Base-by-base conservation (phyloP, 1,140 invertebrate genomes). In the Drosophila erecta region DNA sequence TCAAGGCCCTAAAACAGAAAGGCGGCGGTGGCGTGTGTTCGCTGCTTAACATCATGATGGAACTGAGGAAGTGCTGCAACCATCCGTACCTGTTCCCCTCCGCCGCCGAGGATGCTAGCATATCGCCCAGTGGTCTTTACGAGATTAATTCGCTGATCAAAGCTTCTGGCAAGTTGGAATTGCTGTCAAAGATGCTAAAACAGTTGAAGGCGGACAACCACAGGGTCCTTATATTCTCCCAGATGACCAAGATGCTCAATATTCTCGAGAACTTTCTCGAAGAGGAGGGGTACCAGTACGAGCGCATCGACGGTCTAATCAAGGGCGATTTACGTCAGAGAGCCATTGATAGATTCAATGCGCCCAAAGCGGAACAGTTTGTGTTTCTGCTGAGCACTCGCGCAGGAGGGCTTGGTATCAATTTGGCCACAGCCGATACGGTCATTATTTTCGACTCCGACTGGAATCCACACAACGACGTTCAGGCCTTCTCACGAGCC, bases 391-490 rank as follows among this genome's bases (percentile, higher is more conserved):
- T 49, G 5, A 49, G 46, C 46, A 49, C 46, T 27, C 22, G 46
- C 4, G 46, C 24, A 30, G 46, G 24, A 15, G 46, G 46, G 4
- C 27, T 49, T 24, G 46, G 46, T 30, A 49, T 49, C 3, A 49
- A 49, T 8, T 30, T 49, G n/a, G 46, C 46, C 7, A 49, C 46
- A 5, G 46, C 46, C 24, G 46, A 49, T 22, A 49, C 46, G 1
- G 46, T 49, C 46, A 49, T 49, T 14, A 30, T 49, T 10, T 49
- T n/a, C n/a, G 46, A 49, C 24, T 49, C 46, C 2, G 46, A 49
- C 24, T 49, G 46, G 46, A 49, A 49, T 30, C 46, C 46, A 22
- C 46, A 49, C 20, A 46, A 46, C 46, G 46, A 49, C 24, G 14
- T 49, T 49, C 46, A 49, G 24, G 46, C 46, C 8, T 15, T 49